Evolutionary conservation across 2,797 vertebrate genomes (phyloP).

Genomic region (Percopsis omiscomaycus): DNA sequence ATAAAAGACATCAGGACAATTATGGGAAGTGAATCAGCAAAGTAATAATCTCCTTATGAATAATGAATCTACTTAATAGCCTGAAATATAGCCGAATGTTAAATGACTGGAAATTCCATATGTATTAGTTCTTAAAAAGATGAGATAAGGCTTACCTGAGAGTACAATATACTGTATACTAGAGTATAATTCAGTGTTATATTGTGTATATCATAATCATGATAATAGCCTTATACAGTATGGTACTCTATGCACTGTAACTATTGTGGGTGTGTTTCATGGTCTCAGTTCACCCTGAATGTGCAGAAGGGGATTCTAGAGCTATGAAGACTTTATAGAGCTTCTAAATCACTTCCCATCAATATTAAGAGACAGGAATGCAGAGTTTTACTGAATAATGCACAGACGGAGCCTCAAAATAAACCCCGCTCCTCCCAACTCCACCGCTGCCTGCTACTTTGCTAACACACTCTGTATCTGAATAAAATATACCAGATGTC

Average conservation of each 20-base stretch:
- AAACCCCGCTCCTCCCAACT: constrained; percentile 31
- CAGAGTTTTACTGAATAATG: constrained; percentile 70
- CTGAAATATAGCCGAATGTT: constrained; percentile 56
- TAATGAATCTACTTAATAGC: constrained; percentile 77
- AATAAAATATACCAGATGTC: constrained; percentile 60
- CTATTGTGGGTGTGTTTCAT: background rate
- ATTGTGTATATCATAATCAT: too few species aligned
- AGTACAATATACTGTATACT: too few species aligned
- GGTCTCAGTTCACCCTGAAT: too few species aligned
- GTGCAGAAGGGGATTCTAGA: too few species aligned
- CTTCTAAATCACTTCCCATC: too few species aligned
- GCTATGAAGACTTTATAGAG: too few species aligned
- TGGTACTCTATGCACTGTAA: too few species aligned
- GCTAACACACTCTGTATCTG: constrained; percentile 46
- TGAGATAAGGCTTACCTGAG: constrained; percentile 2
- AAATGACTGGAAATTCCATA: constrained; percentile 58
- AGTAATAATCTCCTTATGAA: constrained; percentile 76
- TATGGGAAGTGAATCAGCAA: constrained; percentile 75
- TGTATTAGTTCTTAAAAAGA: constrained; percentile 51
- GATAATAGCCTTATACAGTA: too few species aligned
- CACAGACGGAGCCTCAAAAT: constrained; percentile 63
- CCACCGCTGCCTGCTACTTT: constrained; percentile 39
- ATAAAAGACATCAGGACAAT: constrained; percentile 60
- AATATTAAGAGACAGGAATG: constrained; percentile 32
- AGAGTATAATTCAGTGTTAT: too few species aligned